phyloP scores from a whole-genome alignment of 2,888 invertebrate genomes.

The Cephus pygmeus region DNA sequence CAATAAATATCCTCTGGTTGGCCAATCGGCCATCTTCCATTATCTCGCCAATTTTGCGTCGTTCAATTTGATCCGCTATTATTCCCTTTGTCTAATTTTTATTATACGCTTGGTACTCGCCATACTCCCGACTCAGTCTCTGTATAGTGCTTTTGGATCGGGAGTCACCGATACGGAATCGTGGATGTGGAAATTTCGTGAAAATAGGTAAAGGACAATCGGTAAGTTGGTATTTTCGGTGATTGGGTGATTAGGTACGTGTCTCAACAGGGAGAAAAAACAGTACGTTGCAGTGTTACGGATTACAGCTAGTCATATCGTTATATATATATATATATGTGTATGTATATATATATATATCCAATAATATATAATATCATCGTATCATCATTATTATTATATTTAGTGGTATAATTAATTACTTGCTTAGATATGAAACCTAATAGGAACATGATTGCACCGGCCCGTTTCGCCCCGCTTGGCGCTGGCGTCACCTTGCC shows the following conservation, averaged over 20 bases:
- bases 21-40: no score
- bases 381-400: constrained; percentile 64
- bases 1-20: no score
- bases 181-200: no score
- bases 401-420: constrained; percentile 65
- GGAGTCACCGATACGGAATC: no score
- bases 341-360: constrained; percentile 56
- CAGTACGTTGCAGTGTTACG: constrained; percentile 56
- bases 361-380: constrained; percentile 63
- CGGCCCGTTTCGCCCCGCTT: constrained; percentile 48
- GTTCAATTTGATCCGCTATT: no score
- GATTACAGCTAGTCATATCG: constrained; percentile 61
- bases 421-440: constrained; percentile 67
- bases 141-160: no score
- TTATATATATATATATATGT: constrained; percentile 46
- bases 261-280: constrained; percentile 39
- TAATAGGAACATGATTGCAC: constrained; percentile 67
- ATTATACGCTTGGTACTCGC: no score
- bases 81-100: no score
- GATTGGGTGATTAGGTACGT: not conserved
- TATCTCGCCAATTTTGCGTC: no score
- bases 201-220: no score
- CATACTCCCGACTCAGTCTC: no score
- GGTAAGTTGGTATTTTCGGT: no score
- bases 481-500: constrained; percentile 16